Evolutionary conservation across 30 jellyfish, hydroid and myxozoan genomes (phyloP).

Genomic region (Catostylus mosaicus): DNA sequence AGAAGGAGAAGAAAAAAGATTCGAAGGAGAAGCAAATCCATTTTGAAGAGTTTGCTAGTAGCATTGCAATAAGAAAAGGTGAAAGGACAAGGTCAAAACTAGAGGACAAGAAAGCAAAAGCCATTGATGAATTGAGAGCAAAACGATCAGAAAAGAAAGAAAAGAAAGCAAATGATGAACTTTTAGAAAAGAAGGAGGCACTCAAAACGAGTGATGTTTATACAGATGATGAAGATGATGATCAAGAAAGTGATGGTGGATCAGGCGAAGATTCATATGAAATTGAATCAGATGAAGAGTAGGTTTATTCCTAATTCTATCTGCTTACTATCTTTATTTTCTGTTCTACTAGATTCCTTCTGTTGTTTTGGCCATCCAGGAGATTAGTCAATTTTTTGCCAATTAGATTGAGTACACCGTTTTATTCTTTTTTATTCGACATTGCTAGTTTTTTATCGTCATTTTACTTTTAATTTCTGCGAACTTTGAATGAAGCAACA

Average conservation of each 20-base stretch:
- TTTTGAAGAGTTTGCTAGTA: conserved; percentile 56
- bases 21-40: conserved; percentile 29
- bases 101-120: conserved; percentile 87
- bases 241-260: conserved; percentile 83
- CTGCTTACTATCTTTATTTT: no score
- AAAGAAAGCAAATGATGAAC: conserved; percentile 73
- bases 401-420: no score
- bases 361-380: no score
- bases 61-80: conserved; percentile 87
- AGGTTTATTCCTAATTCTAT: conserved; percentile 13
- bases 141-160: conserved; percentile 82
- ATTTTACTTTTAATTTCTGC: no score
- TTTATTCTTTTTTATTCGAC: no score
- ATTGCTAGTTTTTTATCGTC: no score
- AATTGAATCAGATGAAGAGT: conserved; percentile 81
- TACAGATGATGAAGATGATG: conserved; percentile 98
- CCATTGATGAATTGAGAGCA: conserved; percentile 87
- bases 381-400: no score
- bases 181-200: conserved; percentile 80
- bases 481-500: no score
- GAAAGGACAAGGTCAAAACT: conserved; percentile 76
- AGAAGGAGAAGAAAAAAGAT: conserved; percentile 45
- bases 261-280: conserved; percentile 81
- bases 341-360: no score
- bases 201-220: conserved; percentile 86